Conservation (phyloP, 1,140 invertebrate species). For the Drosophila dunni region DNA sequence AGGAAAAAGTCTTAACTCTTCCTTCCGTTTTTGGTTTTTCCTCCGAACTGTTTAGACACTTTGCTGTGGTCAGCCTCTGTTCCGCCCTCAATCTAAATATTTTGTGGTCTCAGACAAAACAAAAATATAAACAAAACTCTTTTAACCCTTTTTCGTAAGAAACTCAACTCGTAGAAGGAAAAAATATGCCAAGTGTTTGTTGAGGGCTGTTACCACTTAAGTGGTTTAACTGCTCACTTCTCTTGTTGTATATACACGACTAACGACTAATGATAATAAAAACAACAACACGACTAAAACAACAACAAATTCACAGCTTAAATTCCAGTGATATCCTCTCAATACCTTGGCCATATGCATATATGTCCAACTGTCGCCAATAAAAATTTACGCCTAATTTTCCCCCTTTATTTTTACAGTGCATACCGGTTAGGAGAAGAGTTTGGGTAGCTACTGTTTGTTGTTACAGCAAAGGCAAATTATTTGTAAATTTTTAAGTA, state of each 20-base stretch:
- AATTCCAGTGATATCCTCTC: neutral
- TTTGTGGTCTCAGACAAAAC: slow-evolving; percentile 15
- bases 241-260: neutral
- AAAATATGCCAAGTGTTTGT: slow-evolving; percentile 13
- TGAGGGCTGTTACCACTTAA: slow-evolving; percentile 71
- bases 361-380: slow-evolving; percentile 65
- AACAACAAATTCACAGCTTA: slow-evolving; percentile 21
- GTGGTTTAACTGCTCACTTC: slow-evolving; percentile 59
- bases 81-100: slow-evolving; percentile 43
- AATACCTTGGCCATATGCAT: no score
- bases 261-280: neutral
- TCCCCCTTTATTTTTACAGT: slow-evolving; percentile 14
- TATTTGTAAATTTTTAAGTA: no score
- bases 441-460: no score
- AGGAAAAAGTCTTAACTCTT: slow-evolving; percentile 55
- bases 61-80: slow-evolving; percentile 51
- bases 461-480: no score
- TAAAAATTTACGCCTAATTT: slow-evolving; percentile 75
- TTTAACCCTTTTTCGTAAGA: slow-evolving; percentile 39
- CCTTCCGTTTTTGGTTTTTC: slow-evolving; percentile 44
- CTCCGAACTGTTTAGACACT: slow-evolving; percentile 67
- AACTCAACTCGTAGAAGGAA: slow-evolving; percentile 4
- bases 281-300: slow-evolving; percentile 12
- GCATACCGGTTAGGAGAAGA: no score
- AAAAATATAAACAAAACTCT: slow-evolving; percentile 11